Conservation (phyloP, 2,888 invertebrate genomes). For the Octonoba sinensis region DNA sequence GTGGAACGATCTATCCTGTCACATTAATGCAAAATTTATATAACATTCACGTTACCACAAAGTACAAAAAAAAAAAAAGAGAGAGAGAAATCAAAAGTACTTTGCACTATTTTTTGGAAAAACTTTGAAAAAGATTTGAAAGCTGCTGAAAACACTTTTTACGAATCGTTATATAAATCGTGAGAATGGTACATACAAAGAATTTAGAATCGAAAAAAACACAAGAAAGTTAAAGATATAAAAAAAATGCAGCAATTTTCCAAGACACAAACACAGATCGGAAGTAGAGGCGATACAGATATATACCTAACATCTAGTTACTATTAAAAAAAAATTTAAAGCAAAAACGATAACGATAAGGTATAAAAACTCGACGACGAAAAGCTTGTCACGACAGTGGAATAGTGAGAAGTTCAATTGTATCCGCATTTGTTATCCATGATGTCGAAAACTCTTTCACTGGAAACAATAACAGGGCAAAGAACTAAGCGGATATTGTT, state of each 20-base stretch:
- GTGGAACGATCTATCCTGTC: too few species aligned
- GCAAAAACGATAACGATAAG: neutral
- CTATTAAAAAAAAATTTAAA: neutral
- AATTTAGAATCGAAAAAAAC: neutral
- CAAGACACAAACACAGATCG: constrained; percentile 6
- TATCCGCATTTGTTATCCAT: constrained; percentile 13
- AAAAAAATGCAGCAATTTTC: constrained; percentile 1
- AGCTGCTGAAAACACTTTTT: too few species aligned
- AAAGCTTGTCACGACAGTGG: constrained; percentile 7
- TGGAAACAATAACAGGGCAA: constrained; percentile 15
- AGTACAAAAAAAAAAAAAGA: too few species aligned
- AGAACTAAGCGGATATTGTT: constrained; percentile 12
- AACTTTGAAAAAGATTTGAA: too few species aligned
- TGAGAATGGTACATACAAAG: neutral
- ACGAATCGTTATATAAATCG: too few species aligned
- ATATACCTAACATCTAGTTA: too few species aligned
- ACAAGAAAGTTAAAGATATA: neutral
- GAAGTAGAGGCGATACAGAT: neutral
- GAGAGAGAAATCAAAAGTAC: too few species aligned
- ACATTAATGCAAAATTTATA: too few species aligned
- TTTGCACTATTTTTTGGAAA: too few species aligned
- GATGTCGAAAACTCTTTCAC: constrained; percentile 13
- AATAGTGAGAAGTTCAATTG: constrained; percentile 13
- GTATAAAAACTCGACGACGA: constrained; percentile 19
- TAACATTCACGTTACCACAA: too few species aligned